Evolutionary conservation across 2,888 invertebrate genomes (phyloP).

Genomic region (Oxyteleia sp.): DNA sequence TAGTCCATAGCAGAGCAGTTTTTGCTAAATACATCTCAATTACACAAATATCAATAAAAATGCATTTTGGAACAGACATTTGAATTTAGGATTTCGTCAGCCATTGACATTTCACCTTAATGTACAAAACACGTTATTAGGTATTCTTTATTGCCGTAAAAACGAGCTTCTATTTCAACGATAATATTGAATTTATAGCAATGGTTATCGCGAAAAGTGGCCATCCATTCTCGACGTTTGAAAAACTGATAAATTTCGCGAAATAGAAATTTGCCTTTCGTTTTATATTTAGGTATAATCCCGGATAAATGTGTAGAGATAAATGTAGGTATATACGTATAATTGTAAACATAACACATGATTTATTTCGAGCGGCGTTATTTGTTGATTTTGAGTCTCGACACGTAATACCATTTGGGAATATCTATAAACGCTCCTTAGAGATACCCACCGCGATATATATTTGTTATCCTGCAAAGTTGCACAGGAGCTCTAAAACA

Average conservation of each 20-base stretch:
- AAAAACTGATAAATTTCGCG: neutral
- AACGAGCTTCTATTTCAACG: neutral
- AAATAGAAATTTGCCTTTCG: constrained; percentile 17
- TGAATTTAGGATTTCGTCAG: too few relatives aligned
- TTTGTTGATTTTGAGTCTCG: constrained; percentile 59
- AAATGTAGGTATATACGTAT: constrained; percentile 19
- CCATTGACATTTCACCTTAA: too few relatives aligned
- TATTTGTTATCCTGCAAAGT: constrained; percentile 50
- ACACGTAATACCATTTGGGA: constrained; percentile 60
- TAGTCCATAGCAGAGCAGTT: too few relatives aligned
- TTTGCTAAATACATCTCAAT: too few relatives aligned
- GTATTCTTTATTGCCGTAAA: neutral
- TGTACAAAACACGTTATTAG: too few relatives aligned
- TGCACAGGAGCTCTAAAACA: constrained; percentile 42
- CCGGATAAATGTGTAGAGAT: constrained; percentile 9
- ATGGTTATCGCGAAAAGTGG: neutral
- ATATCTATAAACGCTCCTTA: constrained; percentile 61
- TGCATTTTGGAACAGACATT: too few relatives aligned
- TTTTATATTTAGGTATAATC: constrained; percentile 15
- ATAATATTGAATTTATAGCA: constrained; percentile 6
- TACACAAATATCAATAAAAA: too few relatives aligned
- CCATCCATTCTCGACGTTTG: neutral
- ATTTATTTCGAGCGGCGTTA: constrained; percentile 32
- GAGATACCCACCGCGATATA: constrained; percentile 49
- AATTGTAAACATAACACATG: constrained; percentile 22